Base-by-base conservation (phyloP, 2,888 invertebrate genomes). In the Cephus runcator region DNA sequence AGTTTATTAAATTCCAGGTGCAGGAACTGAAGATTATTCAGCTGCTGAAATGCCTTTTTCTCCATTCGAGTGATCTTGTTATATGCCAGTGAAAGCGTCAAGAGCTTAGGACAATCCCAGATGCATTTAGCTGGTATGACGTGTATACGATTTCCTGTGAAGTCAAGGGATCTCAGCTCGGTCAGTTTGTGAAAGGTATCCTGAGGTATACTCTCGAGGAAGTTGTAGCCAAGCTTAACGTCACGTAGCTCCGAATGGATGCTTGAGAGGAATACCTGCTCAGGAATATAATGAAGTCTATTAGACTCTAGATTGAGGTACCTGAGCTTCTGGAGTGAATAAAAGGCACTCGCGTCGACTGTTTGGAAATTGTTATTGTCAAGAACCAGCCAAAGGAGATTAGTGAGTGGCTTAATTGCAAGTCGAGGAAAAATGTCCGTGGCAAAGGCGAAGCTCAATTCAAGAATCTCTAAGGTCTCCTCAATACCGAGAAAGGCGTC, bases 241-340 rank as follows among this genome's bases (percentile, higher is more conserved):
- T 97, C 97, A 77, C 94, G 94, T 76, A 98, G 91, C 84, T 95
- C 94, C 12, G 94, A 93, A 85, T 97, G 96, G 9, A 95, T 92
- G 77, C 94, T 94, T 3, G 94, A 93, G 85, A 95, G 93, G 85
- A 97, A 95, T 74, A 96, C 92, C 81, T 94, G 94, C 68, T 93
- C 92, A 0, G 96, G 95, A 79, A 98, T 92, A 73, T 94, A 93
- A 80, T 95, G 94, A 15, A 98, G 93, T 85, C 96, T 94, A 92
- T 98, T 98, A 77, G 96, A 97, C 88, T 97, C 97, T 87, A 98
- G 92, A 91, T 97, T 97, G 79, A 97, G 93, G 92, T 97, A 97
- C 88, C 95, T 95, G 11, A 97, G 89, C 87, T 94, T 94, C 11
- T 93, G 93, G 90, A 96, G 94, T 75, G 94, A 93, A 80, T 94